Base-by-base conservation (phyloP, 2,113 vertebrate species). In the Larimichthys polyactis region DNA sequence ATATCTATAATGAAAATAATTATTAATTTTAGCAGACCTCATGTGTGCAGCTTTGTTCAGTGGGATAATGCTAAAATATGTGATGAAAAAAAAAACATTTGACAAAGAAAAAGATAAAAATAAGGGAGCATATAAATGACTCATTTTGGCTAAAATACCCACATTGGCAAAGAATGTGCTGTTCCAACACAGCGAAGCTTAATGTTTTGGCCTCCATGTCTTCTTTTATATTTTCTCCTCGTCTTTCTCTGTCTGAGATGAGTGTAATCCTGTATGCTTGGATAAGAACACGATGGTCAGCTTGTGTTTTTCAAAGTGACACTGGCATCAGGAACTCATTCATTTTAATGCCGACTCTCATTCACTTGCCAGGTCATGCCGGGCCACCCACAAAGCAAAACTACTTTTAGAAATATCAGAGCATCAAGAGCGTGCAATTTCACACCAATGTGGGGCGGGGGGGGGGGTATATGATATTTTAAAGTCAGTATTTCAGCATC, bases 321-420 rank as follows among this genome's bases (percentile, higher is more conserved):
- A 58, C 75, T 78, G 69, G 59, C 70, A 79, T 86, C 79, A 62
- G 71, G 22, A 70, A 27, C 79, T 85, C 74, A 63, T 85, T 91
- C 32, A 70, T 83, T 82, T 79, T 78, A 68, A 90, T 76, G 46
- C 51, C 0, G 16, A 58, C 4, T 32, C 76, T 70, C 65, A 60
- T 78, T 86, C 44, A 64, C 71, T 76, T 60, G 73, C 59, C 70
- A 32, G 76, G 74, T 81, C 81, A 73, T 59, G 65, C 64, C 22
- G n/a, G 88, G 74, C 91, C 91, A 91, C 91, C 85, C 88, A 89
- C 74, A 63, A 2, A 81, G 87, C 62, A 52, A 36, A 79, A 87
- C 24, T 24, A 48, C 57, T 48, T 46, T 15, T 22, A 11, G 48
- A 58, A 63, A 51, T 48, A 12, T 3, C 9, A 10, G 5, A 59